phyloP scores from a whole-genome alignment of 2,797 vertebrate species.

The Ceryle rudis region DNA sequence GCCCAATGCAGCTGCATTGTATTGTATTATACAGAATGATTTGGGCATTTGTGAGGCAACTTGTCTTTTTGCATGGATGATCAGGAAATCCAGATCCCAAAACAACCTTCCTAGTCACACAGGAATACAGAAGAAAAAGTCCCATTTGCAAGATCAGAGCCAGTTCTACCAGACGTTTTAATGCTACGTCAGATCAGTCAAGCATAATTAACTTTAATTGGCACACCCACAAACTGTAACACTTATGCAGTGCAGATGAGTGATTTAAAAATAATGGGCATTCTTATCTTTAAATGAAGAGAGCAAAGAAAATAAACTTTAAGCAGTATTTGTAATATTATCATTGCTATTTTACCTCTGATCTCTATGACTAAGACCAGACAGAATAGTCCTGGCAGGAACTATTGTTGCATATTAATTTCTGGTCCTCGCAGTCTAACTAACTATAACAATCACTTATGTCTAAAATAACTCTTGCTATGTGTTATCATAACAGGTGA shows the following conservation, averaged over 20 bases:
- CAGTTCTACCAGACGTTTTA: constrained; percentile 70
- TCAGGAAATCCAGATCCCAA: neutral
- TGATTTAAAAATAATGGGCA: constrained; percentile 67
- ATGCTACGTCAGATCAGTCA: constrained; percentile 70
- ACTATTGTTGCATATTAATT: neutral
- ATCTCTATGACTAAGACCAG: constrained; percentile 4
- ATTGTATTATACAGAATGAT: neutral
- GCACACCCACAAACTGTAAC: constrained; percentile 60
- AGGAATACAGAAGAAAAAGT: constrained; percentile 44
- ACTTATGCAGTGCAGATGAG: constrained; percentile 58
- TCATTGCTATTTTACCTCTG: constrained; percentile 41
- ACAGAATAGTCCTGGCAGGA: neutral
- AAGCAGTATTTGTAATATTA: constrained; percentile 62
- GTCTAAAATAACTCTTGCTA: neutral
- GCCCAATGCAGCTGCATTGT: neutral
- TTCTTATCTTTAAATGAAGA: constrained; percentile 70
- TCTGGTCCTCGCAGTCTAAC: neutral
- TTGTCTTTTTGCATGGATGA: neutral
- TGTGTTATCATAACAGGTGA: neutral
- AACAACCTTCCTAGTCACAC: constrained; percentile 7
- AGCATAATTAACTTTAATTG: constrained; percentile 76
- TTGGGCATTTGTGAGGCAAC: neutral
- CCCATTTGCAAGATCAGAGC: constrained; percentile 57
- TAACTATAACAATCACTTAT: neutral
- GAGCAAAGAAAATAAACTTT: constrained; percentile 67